phyloP scores from a whole-genome alignment of 30 jellyfish, hydroid and myxozoan genomes.

The Cassiopea xamachana region DNA sequence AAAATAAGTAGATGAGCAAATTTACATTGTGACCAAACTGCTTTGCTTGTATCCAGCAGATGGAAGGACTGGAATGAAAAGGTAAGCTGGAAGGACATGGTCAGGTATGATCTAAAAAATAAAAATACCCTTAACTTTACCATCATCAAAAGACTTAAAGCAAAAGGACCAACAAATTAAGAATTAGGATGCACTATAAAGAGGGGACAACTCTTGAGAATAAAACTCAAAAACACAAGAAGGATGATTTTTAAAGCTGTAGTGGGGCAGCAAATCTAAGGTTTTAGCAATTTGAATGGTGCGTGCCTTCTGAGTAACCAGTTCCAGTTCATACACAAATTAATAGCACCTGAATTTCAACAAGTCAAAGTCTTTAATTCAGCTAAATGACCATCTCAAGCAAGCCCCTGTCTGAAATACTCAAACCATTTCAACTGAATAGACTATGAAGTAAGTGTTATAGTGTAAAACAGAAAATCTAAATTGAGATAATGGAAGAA shows the following conservation, averaged over 20 bases:
- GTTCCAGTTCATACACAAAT: too few relatives aligned
- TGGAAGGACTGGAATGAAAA: conserved; percentile 80
- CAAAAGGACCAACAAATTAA: neutral
- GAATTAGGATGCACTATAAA: neutral
- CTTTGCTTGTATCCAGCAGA: conserved; percentile 78
- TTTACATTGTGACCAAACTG: conserved; percentile 91
- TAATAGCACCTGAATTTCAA: too few relatives aligned
- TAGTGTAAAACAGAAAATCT: too few relatives aligned
- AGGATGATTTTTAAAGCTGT: neutral
- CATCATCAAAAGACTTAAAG: neutral
- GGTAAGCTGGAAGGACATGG: conserved; percentile 87
- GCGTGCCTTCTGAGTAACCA: too few relatives aligned
- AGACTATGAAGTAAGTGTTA: too few relatives aligned
- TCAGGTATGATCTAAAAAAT: conserved; percentile 87
- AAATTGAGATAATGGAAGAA: too few relatives aligned
- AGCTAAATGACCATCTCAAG: too few relatives aligned
- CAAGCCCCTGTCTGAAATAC: too few relatives aligned
- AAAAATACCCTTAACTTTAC: neutral
- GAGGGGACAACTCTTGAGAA: neutral
- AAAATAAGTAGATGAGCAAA: neutral
- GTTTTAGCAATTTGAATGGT: too few relatives aligned
- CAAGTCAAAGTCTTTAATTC: too few relatives aligned
- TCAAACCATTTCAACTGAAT: too few relatives aligned
- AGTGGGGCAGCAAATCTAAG: neutral
- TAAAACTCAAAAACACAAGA: neutral